Evolutionary conservation across 1,140 invertebrate species (phyloP).

Genomic region (Procambarus clarkii): DNA sequence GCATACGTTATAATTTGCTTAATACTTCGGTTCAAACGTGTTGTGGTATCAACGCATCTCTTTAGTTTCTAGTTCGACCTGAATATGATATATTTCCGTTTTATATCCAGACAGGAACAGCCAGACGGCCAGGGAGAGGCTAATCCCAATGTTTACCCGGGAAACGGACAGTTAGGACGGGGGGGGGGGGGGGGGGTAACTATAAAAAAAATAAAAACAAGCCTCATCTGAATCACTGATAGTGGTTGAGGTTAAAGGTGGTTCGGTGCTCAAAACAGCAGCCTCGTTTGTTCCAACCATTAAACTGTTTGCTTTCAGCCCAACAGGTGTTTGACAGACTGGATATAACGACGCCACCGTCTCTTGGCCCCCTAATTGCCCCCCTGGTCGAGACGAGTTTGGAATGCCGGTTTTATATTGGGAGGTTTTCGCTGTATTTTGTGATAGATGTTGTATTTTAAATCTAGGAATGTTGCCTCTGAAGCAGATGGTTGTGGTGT

Average conservation of each 20-base stretch:
- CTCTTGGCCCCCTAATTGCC: background rate
- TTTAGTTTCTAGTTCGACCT: background rate
- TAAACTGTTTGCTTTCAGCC: constrained; percentile 63
- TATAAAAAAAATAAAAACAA: background rate
- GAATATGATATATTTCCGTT: background rate
- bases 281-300: constrained; percentile 60
- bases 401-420: background rate
- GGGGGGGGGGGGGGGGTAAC: no score
- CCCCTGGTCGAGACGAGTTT: background rate
- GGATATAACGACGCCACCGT: constrained; percentile 29
- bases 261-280: constrained; percentile 35
- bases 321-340: constrained; percentile 59
- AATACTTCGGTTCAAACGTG: no score
- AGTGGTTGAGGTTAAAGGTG: background rate
- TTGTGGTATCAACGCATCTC: no score
- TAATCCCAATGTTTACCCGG: no score
- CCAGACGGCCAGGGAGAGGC: no score
- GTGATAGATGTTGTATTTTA: no score
- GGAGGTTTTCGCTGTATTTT: no score
- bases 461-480: no score
- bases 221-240: no score
- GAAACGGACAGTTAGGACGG: no score
- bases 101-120: no score
- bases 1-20: background rate
- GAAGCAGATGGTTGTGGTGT: no score